Conservation (phyloP, 92 coral and sea anemone genomes). For the Siderastrea radians region DNA sequence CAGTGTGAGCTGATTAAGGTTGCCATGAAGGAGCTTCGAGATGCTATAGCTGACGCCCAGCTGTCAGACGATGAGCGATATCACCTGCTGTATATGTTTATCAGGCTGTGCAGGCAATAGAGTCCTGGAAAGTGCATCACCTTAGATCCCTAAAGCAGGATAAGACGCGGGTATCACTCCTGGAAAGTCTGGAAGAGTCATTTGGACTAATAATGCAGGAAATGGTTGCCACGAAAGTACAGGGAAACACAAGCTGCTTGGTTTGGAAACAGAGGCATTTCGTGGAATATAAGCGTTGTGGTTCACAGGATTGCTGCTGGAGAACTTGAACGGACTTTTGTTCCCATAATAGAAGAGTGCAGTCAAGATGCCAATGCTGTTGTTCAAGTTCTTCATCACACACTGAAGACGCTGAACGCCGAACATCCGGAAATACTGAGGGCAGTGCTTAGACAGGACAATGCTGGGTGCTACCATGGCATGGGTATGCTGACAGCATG, state of each 20-base stretch:
- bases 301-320: constrained; percentile 14
- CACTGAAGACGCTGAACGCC: constrained; percentile 15
- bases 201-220: constrained; percentile 23
- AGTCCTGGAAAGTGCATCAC: constrained; percentile 61
- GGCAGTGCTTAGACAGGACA: constrained; percentile 54
- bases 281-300: constrained; percentile 55
- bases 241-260: constrained; percentile 58
- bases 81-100: constrained; percentile 20
- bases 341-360: constrained; percentile 36
- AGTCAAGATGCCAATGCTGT: constrained; percentile 47
- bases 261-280: constrained; percentile 53
- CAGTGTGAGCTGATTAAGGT: constrained; percentile 44
- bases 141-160: constrained; percentile 55
- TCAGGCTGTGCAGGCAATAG: constrained; percentile 40
- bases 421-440: constrained; percentile 49
- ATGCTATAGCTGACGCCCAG: constrained; percentile 4
- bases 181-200: constrained; percentile 26
- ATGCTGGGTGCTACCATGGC: constrained; percentile 61
- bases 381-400: constrained; percentile 31
- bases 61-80: constrained; percentile 42
- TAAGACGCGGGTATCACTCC: constrained; percentile 22
- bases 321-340: constrained; percentile 28
- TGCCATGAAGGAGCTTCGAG: constrained; percentile 24
- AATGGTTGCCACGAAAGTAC: constrained; percentile 43
- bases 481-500: constrained; percentile 43